Evolutionary conservation across 2,797 vertebrate species (phyloP).

Genomic region (Nothura maculosa): DNA sequence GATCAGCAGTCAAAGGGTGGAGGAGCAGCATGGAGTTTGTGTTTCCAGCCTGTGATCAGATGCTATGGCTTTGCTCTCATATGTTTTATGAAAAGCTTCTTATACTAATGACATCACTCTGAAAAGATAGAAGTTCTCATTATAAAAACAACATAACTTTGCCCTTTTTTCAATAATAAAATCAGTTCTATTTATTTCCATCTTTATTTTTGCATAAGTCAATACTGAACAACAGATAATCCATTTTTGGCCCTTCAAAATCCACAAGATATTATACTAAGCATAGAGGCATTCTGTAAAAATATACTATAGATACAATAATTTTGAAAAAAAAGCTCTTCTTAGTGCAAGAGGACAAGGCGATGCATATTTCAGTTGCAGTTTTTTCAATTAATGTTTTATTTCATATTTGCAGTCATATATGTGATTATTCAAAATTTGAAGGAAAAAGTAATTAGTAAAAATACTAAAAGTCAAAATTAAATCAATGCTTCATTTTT

Average conservation of each 20-base stretch:
- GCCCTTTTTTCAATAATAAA: neutral
- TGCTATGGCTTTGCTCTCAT: neutral
- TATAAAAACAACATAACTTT: neutral
- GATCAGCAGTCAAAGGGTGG: neutral
- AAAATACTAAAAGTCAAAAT: neutral
- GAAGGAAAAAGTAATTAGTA: neutral
- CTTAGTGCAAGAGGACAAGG: neutral
- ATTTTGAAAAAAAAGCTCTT: neutral
- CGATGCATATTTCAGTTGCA: neutral
- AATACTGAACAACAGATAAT: neutral
- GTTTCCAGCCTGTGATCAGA: neutral
- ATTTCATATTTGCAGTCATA: neutral
- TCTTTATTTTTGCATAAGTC: neutral
- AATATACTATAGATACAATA: neutral
- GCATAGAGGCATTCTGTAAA: neutral
- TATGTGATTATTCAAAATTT: neutral
- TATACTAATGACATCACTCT: neutral
- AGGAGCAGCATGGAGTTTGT: neutral
- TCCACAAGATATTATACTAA: neutral
- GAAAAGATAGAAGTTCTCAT: neutral
- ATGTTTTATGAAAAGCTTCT: neutral
- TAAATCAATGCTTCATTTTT: neutral
- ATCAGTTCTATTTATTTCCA: neutral
- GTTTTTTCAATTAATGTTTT: neutral
- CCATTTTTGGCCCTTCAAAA: neutral